phyloP scores from a whole-genome alignment of 2,113 vertebrate genomes.

The Seriola aureovittata region DNA sequence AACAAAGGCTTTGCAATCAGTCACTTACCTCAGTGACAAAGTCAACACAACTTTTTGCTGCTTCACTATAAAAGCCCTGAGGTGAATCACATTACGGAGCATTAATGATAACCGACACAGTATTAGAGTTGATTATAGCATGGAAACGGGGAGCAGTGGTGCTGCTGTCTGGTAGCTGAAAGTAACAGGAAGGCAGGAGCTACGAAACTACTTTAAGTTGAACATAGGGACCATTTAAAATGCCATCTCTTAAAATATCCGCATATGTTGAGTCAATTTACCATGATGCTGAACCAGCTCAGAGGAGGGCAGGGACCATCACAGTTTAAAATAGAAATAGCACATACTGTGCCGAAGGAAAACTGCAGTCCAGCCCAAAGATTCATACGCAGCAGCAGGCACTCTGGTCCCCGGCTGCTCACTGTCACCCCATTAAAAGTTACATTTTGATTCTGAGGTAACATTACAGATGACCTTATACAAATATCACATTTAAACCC shows the following conservation, averaged over 20 bases:
- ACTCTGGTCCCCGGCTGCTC: neutral
- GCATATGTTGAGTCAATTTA: slow-evolving; percentile 19
- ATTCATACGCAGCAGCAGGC: slow-evolving; percentile 20
- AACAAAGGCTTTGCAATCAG: neutral
- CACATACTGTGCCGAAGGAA: slow-evolving; percentile 10
- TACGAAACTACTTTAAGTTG: neutral
- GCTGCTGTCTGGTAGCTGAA: neutral
- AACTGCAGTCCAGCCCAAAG: slow-evolving; percentile 1
- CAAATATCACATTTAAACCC: slow-evolving; percentile 3
- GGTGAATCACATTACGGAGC: neutral
- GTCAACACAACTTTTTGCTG: neutral
- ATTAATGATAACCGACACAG: neutral
- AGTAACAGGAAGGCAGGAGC: neutral
- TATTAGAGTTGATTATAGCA: neutral
- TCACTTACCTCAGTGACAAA: neutral
- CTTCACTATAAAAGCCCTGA: neutral
- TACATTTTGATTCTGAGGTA: neutral
- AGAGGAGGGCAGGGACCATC: slow-evolving; percentile 13
- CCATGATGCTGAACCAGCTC: slow-evolving; percentile 11
- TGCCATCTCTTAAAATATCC: slow-evolving; percentile 33
- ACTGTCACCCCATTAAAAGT: neutral
- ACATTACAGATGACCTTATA: slow-evolving; percentile 14
- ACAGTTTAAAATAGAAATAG: slow-evolving; percentile 22
- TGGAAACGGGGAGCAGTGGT: neutral
- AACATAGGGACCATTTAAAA: slow-evolving; percentile 32